Conservation (phyloP, 30 jellyfish, hydroid and myxozoan species). For the Pseudorhiza aurosa region DNA sequence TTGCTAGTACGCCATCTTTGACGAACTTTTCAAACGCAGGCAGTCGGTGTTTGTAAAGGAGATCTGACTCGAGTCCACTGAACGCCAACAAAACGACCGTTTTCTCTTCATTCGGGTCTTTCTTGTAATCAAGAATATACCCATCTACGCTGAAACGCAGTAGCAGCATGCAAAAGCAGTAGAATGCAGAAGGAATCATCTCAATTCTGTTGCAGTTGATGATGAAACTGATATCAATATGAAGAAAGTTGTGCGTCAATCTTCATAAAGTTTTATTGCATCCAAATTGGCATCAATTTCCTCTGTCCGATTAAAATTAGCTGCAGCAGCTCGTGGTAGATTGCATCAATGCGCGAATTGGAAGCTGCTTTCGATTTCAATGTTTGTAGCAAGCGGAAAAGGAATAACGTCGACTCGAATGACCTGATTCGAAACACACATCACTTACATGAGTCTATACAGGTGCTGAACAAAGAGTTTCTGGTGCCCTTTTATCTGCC, state of each 20-base stretch:
- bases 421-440: slow-evolving; percentile 14
- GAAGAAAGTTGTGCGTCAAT: too few species aligned
- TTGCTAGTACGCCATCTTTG: slow-evolving; percentile 77
- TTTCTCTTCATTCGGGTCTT: slow-evolving; percentile 74
- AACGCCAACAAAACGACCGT: slow-evolving; percentile 81
- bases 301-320: too few species aligned
- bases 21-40: slow-evolving; percentile 67
- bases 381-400: too few species aligned
- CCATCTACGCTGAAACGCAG: slow-evolving; percentile 3
- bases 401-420: too few species aligned
- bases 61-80: slow-evolving; percentile 89
- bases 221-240: too few species aligned
- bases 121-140: slow-evolving; percentile 47
- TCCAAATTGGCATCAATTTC: not conserved
- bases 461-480: slow-evolving; percentile 47
- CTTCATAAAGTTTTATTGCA: not conserved
- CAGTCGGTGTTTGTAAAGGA: slow-evolving; percentile 14
- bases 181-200: not conserved
- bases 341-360: too few species aligned
- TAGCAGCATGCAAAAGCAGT: slow-evolving; percentile 4
- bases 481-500: slow-evolving; percentile 68
- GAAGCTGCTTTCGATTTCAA: too few species aligned
- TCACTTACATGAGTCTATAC: slow-evolving; percentile 26
- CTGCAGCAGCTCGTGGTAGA: too few species aligned
- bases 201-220: too few species aligned